These are phyloP conservation scores for Meloidogyne exigua DNA, from an alignment of 1,140 invertebrate genomes.

Conservation along the genomic window DNA sequence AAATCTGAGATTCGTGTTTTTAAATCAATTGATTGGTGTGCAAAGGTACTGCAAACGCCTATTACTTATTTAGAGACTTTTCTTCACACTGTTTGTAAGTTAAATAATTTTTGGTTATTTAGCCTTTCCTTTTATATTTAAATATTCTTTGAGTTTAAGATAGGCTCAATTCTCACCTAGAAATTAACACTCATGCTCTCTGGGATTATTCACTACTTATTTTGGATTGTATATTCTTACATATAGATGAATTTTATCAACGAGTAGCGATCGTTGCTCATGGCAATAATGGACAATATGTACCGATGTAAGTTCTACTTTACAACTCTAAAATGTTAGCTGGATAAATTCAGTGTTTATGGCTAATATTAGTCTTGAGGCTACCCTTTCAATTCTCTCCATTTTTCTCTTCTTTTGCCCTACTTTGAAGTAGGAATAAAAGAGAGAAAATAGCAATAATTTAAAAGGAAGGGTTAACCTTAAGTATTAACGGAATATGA, in stretches of 20 bases:
- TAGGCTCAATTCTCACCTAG: background rate
- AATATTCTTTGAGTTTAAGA: background rate
- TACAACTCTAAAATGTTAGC: no score
- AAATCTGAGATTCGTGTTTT: conserved; percentile 38
- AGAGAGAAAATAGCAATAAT: no score
- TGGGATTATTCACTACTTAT: conserved; percentile 35
- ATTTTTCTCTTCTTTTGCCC: no score
- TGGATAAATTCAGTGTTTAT: no score
- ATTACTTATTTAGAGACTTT: conserved; percentile 34
- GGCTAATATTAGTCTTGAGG: no score
- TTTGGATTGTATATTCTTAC: conserved; percentile 29
- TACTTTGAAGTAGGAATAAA: no score
- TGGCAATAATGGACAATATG: conserved; percentile 24
- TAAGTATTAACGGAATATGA: no score
- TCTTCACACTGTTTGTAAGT: conserved; percentile 30
- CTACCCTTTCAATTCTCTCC: no score
- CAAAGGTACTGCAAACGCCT: conserved; percentile 26
- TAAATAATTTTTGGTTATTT: conserved; percentile 3
- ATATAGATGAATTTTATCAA: conserved; percentile 27
- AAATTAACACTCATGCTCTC: conserved; percentile 22
- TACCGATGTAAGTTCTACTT: conserved; percentile 11
- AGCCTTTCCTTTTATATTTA: no score
- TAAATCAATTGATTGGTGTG: conserved; percentile 31
- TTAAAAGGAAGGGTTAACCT: no score
- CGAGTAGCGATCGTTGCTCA: conserved; percentile 10